A percentile compares a stretch with the other conserved stretches of the same genome.
phyloP scores from a whole-genome alignment of 2,888 invertebrate genomes.

The Sesamia inferens region DNA sequence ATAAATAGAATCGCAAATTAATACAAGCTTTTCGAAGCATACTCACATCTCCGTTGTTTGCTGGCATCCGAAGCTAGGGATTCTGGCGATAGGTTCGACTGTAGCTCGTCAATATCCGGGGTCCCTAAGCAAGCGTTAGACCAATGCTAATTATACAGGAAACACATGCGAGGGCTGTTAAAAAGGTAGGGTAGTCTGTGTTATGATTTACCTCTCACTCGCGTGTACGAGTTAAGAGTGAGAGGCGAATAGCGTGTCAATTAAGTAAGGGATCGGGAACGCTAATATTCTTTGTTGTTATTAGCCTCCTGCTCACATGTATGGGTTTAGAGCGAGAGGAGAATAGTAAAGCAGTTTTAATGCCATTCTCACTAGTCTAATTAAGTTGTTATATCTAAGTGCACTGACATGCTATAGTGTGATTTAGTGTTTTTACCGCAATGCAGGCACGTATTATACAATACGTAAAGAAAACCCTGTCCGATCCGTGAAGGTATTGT shows the following conservation, averaged over 20 bases:
- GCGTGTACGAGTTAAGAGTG: not conserved
- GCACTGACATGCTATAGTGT: constrained; percentile 20
- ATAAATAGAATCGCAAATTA: constrained; percentile 17
- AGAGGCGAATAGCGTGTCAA: constrained; percentile 2
- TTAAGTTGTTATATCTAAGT: not conserved
- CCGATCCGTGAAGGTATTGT: too few species aligned
- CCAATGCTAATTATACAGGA: constrained; percentile 52
- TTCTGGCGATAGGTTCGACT: constrained; percentile 67
- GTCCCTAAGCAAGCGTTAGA: constrained; percentile 72
- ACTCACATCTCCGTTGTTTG: constrained; percentile 68
- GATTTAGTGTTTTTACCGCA: not conserved
- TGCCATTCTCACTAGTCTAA: not conserved
- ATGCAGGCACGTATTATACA: too few species aligned
- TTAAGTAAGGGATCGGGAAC: not conserved
- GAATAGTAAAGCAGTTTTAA: not conserved
- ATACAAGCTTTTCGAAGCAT: constrained; percentile 40
- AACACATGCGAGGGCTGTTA: constrained; percentile 10
- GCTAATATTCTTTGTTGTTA: constrained; percentile 7
- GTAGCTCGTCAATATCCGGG: constrained; percentile 73
- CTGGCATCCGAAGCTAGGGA: constrained; percentile 71
- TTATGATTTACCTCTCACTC: constrained; percentile 10
- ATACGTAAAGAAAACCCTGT: too few species aligned
- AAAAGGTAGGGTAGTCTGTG: not conserved
- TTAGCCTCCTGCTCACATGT: constrained; percentile 2
- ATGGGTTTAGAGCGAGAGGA: not conserved